Conservation (phyloP, 2,113 vertebrate genomes). For the Alethe diademata region DNA sequence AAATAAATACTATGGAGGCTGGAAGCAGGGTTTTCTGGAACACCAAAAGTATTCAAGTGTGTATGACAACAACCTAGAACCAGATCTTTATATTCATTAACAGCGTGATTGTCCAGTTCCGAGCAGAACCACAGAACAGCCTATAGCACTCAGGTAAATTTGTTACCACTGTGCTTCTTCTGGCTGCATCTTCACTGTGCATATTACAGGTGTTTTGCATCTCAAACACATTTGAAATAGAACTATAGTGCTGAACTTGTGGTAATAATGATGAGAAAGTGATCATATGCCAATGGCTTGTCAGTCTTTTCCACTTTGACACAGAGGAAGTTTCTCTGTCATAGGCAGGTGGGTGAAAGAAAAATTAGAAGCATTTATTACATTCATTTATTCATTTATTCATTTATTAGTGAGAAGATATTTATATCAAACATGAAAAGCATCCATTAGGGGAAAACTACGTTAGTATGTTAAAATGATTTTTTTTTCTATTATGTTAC, state of each 20-base stretch:
- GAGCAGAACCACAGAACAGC: neutral
- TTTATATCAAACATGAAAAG: neutral
- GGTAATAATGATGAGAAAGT: neutral
- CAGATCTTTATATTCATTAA: neutral
- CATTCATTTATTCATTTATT: neutral
- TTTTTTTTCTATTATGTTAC: neutral
- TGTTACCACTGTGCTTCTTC: neutral
- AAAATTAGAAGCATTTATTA: neutral
- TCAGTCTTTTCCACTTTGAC: neutral
- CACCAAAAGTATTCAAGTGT: neutral
- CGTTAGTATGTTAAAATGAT: neutral
- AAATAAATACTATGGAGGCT: neutral
- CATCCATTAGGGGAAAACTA: neutral
- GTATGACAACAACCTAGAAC: neutral
- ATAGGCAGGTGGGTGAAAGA: neutral
- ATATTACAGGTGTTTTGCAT: neutral
- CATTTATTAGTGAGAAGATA: neutral
- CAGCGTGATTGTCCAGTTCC: neutral
- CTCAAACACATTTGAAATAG: neutral
- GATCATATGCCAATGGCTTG: neutral
- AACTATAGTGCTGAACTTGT: neutral
- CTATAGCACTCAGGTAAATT: neutral
- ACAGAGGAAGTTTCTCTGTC: neutral
- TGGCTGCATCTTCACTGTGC: neutral
- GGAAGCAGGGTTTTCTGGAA: neutral